These are phyloP conservation scores for Chloroclystis v-ata DNA, from an alignment of 2,888 invertebrate species.

Conservation along the genomic window DNA sequence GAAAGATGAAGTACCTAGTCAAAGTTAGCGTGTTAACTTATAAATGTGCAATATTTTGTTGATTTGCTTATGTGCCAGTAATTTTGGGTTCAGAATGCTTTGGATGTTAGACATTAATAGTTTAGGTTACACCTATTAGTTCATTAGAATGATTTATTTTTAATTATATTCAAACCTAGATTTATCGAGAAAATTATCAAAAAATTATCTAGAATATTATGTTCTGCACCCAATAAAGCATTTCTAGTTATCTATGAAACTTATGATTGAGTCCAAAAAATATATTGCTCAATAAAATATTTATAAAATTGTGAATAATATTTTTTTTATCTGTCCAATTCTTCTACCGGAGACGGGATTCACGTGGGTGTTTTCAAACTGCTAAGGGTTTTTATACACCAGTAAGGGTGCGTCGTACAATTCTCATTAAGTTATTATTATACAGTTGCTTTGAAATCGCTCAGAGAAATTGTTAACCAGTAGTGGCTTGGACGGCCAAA, in stretches of 20 bases:
- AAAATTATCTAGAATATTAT: too few species aligned
- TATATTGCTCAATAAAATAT: conserved; percentile 27
- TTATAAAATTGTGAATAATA: conserved; percentile 1
- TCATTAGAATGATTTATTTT: conserved; percentile 19
- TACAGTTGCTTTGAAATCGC: too few species aligned
- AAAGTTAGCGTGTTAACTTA: conserved; percentile 57
- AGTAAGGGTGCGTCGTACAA: too few species aligned
- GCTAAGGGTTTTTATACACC: too few species aligned
- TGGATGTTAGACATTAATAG: conserved; percentile 39
- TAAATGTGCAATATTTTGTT: conserved; percentile 59
- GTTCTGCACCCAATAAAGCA: neutral
- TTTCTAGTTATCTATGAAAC: conserved; percentile 20
- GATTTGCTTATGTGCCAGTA: conserved; percentile 34
- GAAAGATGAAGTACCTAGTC: conserved; percentile 45
- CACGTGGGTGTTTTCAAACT: too few species aligned
- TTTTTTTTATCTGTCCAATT: neutral
- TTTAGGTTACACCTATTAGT: conserved; percentile 14
- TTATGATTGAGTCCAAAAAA: conserved; percentile 19
- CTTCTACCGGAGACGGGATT: too few species aligned
- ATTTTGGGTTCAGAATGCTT: conserved; percentile 36
- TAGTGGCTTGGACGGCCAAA: too few species aligned
- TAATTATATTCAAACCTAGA: too few species aligned
- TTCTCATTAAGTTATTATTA: too few species aligned
- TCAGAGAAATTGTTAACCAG: too few species aligned
- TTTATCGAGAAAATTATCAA: too few species aligned